Base-by-base conservation (phyloP, 2,888 invertebrate species). In the Ophioninae sp. region DNA sequence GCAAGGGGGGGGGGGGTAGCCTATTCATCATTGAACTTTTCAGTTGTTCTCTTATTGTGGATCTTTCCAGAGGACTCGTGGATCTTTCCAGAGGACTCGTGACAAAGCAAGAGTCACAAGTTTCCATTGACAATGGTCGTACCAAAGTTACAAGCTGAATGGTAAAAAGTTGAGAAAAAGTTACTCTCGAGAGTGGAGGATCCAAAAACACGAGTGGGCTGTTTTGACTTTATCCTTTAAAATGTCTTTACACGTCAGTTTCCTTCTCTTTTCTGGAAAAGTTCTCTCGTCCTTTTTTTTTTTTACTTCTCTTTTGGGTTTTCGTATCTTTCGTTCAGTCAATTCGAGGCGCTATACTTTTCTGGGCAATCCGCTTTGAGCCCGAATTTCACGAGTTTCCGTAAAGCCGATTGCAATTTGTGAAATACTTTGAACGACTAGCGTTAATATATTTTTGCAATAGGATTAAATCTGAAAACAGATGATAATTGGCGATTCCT, bases 91-190 rank as follows among this genome's bases (percentile, higher is more conserved):
- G 64, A 17, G 41, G 69, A 61, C 65, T 67, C 37, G 50, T 62
- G 13, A 78, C 37, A 78, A 74, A 74, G 69, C 74, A 62, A 70
- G n/a, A 61, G 68, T 69, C 64, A 50, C 64, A n/a, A 64, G 68
- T 78, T 44, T n/a, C 30, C 72, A 69, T 76, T 61, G 79, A 79
- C 75, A 83, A 83, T 83, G 61, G n/a, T n/a, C n/a, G 79, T 75
- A 72, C 67, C 20, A 61, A 23, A 79, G 61, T 79, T 76, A 30
- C 76, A 57, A 76, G 56, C n/a, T n/a, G n/a, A n/a, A 44, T 64
- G 73, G 65, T 57, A 64, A 61, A 74, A 78, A 81, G 64, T 78
- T 81, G 80, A 44, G 57, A 20, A 73, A 79, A 74, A 56, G 65
- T 65, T n/a, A n/a, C n/a, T 30, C 65, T 57, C 56, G 65, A 67